Percentiles rank a stretch among this genome's conserved stretches.
Conservation (phyloP, 2,113 vertebrate genomes). For the Prinia subflava region DNA sequence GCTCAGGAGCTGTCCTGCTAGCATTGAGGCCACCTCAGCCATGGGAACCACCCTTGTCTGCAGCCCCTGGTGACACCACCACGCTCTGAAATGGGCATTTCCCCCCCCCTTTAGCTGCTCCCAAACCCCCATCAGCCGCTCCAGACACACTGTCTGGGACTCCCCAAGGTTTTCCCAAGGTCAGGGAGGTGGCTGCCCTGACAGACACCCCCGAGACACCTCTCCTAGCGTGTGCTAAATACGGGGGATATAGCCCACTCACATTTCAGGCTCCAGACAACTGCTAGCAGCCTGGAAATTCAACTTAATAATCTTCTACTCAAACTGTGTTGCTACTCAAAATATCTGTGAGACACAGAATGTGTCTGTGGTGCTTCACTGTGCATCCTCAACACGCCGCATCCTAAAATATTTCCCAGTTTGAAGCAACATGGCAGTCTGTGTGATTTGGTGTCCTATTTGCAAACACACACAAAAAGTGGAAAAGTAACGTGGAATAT, state of each 20-base stretch:
- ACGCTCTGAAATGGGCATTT: background rate
- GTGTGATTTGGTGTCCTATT: background rate
- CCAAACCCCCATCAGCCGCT: background rate
- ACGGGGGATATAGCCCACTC: background rate
- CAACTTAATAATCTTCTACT: background rate
- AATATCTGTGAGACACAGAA: background rate
- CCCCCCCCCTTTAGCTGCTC: background rate
- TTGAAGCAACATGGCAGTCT: background rate
- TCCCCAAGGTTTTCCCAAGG: background rate
- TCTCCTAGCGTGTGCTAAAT: rapidly evolving
- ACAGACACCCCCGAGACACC: background rate
- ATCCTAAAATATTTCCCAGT: background rate
- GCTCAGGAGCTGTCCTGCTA: background rate
- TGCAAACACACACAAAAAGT: background rate
- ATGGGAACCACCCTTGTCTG: rapidly evolving
- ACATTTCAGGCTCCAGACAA: background rate
- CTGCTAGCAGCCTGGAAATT: background rate
- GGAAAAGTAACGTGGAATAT: background rate
- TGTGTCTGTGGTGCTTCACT: background rate
- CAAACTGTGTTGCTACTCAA: background rate
- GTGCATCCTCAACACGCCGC: background rate
- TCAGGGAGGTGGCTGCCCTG: background rate
- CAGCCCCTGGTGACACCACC: rapidly evolving
- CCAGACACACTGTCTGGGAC: background rate
- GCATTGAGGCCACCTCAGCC: background rate